A percentile compares a stretch with the other conserved stretches of the same genome.
phyloP scores from a whole-genome alignment of 2,888 invertebrate genomes.

The Neocrepidodera transversa region DNA sequence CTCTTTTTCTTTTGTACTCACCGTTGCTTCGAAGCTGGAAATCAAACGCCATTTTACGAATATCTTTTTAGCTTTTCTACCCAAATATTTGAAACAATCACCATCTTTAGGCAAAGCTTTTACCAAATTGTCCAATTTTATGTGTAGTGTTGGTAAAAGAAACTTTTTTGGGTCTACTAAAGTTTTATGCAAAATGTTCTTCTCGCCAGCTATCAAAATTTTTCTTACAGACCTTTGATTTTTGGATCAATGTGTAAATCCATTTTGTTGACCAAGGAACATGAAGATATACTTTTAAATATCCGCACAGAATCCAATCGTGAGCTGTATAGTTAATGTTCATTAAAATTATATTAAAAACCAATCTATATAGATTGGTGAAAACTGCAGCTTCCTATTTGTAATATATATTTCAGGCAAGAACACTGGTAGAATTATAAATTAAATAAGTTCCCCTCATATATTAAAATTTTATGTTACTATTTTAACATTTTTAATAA shows the following conservation, averaged over 20 bases:
- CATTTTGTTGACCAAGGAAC: slow-evolving; percentile 17
- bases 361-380: too few species aligned
- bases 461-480: too few species aligned
- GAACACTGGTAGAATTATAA: too few species aligned
- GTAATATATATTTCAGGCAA: too few species aligned
- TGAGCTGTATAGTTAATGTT: too few species aligned
- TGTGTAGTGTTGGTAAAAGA: slow-evolving; percentile 44
- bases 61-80: slow-evolving; percentile 36
- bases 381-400: too few species aligned
- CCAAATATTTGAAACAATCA: slow-evolving; percentile 33
- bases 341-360: too few species aligned
- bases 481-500: too few species aligned
- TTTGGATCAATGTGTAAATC: slow-evolving; percentile 2
- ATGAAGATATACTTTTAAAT: too few species aligned
- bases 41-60: slow-evolving; percentile 38
- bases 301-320: too few species aligned
- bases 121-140: too few species aligned
- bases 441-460: too few species aligned
- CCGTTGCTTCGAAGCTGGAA: slow-evolving; percentile 18
- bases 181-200: not conserved
- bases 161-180: not conserved
- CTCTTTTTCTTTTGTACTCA: slow-evolving; percentile 1
- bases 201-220: not conserved
- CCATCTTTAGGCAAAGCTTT: slow-evolving; percentile 39
- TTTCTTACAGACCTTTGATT: not conserved